Conservation (phyloP, 2,888 invertebrate genomes). For the Drosophila fungiperda region DNA sequence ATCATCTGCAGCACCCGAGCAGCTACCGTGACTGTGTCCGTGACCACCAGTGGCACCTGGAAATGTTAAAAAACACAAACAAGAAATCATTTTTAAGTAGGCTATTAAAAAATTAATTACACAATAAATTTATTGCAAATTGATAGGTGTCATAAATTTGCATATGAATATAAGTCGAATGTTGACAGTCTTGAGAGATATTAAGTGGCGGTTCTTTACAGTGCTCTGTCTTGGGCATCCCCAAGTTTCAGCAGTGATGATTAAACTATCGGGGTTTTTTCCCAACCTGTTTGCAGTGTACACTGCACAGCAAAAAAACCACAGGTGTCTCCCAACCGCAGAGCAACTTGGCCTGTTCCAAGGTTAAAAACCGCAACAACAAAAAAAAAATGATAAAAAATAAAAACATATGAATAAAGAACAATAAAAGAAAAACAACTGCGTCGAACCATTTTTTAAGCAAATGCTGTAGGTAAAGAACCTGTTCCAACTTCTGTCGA, state of each 20-base stretch:
- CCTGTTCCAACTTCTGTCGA: constrained; percentile 62
- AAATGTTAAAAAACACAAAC: background rate
- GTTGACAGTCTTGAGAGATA: background rate
- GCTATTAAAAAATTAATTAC: background rate
- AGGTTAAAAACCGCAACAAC: constrained; percentile 59
- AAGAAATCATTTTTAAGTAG: background rate
- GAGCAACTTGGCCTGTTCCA: constrained; percentile 58
- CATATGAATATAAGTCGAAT: background rate
- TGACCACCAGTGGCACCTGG: constrained; percentile 66
- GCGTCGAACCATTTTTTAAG: constrained; percentile 3
- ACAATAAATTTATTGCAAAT: background rate
- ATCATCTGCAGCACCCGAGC: constrained; percentile 25
- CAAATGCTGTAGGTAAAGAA: constrained; percentile 48
- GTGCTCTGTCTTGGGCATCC: constrained; percentile 12
- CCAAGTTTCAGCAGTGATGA: constrained; percentile 28
- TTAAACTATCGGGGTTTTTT: constrained; percentile 30
- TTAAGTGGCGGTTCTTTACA: constrained; percentile 23
- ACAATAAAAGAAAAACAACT: constrained; percentile 7
- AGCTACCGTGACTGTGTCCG: constrained; percentile 65
- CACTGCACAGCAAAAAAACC: constrained; percentile 8
- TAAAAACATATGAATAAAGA: background rate
- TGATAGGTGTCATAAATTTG: background rate
- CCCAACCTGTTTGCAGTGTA: constrained; percentile 22
- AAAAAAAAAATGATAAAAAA: constrained; percentile 3
- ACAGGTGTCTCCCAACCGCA: constrained; percentile 25